A percentile compares a stretch with the other conserved stretches of the same genome.
These are phyloP conservation scores for Brachynemurus nebulosus DNA, from an alignment of 2,888 invertebrate species.

Conservation along the genomic window DNA sequence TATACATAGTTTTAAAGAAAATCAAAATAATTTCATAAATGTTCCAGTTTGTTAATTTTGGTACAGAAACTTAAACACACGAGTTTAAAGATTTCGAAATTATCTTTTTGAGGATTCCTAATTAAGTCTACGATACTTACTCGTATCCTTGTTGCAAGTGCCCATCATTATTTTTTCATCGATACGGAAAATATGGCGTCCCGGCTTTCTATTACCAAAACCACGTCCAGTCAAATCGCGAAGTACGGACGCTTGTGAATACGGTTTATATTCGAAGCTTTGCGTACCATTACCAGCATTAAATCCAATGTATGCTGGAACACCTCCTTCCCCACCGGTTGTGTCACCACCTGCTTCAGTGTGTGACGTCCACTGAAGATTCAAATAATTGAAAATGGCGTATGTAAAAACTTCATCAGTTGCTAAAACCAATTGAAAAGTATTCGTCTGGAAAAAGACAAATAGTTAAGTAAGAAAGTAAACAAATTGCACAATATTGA, in stretches of 20 bases:
- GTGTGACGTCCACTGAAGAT: conserved; percentile 81
- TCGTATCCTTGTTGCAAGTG: conserved; percentile 82
- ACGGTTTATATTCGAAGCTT: conserved; percentile 77
- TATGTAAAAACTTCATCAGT: conserved; percentile 92
- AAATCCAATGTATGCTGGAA: conserved; percentile 84
- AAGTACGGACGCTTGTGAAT: conserved; percentile 74
- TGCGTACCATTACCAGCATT: conserved; percentile 92
- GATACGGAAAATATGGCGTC: conserved; percentile 86
- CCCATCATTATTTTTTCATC: conserved; percentile 90
- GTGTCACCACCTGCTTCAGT: conserved; percentile 87
- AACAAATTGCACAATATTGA: conserved; percentile 11
- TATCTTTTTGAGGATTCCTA: too few relatives aligned
- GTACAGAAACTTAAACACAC: too few relatives aligned
- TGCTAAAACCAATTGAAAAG: conserved; percentile 87
- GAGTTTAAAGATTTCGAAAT: too few relatives aligned
- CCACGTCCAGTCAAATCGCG: conserved; percentile 74
- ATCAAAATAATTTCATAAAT: too few relatives aligned
- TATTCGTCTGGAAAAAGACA: conserved; percentile 58
- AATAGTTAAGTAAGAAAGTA: neutral
- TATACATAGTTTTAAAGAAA: too few relatives aligned
- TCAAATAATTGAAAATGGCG: conserved; percentile 86
- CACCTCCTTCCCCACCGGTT: conserved; percentile 72
- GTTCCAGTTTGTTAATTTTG: too few relatives aligned
- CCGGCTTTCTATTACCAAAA: conserved; percentile 76
- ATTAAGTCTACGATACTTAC: conserved; percentile 32